Evolutionary conservation across 2,888 invertebrate species (phyloP).

Genomic region (Thymelicus sylvestris): DNA sequence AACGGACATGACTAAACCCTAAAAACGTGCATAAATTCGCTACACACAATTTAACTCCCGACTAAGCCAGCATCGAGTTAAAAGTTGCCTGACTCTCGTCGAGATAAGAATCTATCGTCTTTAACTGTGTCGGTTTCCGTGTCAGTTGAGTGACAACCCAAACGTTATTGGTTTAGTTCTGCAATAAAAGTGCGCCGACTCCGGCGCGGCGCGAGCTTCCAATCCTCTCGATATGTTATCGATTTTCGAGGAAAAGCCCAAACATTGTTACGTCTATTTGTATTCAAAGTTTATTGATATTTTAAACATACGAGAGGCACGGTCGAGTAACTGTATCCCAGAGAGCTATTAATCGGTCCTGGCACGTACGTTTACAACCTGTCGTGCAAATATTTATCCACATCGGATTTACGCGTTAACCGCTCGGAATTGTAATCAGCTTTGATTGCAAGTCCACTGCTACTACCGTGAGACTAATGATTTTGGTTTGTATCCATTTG

Average conservation of each 20-base stretch:
- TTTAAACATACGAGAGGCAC: constrained; percentile 47
- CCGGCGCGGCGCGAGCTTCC: constrained; percentile 8
- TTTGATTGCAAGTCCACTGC: constrained; percentile 63
- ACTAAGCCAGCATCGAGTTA: too few species aligned
- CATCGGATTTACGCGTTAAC: constrained; percentile 79
- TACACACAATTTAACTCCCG: too few species aligned
- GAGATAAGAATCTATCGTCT: constrained; percentile 31
- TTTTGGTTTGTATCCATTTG: constrained; percentile 42
- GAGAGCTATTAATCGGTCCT: constrained; percentile 61
- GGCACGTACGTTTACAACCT: constrained; percentile 78
- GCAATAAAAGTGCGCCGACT: constrained; percentile 28
- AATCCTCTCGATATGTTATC: constrained; percentile 30
- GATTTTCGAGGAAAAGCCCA: constrained; percentile 24
- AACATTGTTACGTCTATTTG: constrained; percentile 32
- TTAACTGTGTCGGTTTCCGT: constrained; percentile 7
- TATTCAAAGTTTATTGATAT: constrained; percentile 45
- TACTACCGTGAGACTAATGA: constrained; percentile 47
- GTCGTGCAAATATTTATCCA: constrained; percentile 83
- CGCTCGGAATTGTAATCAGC: constrained; percentile 78
- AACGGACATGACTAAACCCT: too few species aligned
- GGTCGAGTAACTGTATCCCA: constrained; percentile 72
- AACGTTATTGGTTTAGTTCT: constrained; percentile 33
- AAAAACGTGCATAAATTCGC: too few species aligned
- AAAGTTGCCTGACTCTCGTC: background rate
- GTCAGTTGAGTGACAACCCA: constrained; percentile 33